These are phyloP conservation scores for Sterrhoptilus dennistouni DNA, from an alignment of 2,113 vertebrate genomes.

Conservation along the genomic window DNA sequence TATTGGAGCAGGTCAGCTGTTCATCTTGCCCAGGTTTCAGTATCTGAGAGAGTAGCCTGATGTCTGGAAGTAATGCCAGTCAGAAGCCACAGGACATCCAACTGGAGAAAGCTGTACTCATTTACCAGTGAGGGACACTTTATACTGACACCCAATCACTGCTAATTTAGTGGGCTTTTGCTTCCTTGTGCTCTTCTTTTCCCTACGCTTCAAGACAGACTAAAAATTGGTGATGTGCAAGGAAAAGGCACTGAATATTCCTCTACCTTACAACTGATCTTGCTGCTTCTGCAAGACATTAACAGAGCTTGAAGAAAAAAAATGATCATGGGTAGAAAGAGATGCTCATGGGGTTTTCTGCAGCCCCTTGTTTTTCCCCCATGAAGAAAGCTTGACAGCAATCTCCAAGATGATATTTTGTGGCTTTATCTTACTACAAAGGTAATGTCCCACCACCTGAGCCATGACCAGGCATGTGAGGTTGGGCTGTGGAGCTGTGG, in stretches of 20 bases:
- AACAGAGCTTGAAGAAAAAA: neutral
- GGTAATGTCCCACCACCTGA: neutral
- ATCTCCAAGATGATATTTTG: neutral
- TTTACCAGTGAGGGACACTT: neutral
- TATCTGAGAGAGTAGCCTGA: neutral
- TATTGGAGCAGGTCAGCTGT: neutral
- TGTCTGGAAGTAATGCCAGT: neutral
- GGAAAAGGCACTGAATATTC: neutral
- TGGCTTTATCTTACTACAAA: neutral
- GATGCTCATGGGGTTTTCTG: neutral
- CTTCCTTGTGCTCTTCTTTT: neutral
- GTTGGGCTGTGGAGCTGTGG: neutral
- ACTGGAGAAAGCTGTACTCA: neutral
- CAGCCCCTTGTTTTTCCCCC: neutral
- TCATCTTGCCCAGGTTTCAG: neutral
- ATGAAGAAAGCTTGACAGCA: neutral
- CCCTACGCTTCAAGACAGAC: neutral
- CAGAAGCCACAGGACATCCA: neutral
- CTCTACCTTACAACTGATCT: neutral
- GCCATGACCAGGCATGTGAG: accelerated
- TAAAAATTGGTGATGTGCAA: neutral
- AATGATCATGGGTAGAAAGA: accelerated
- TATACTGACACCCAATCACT: neutral
- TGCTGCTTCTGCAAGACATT: neutral
- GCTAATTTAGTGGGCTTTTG: neutral